Conservation (phyloP, 64 coral and sea anemone genomes). For the Montipora capricornis region DNA sequence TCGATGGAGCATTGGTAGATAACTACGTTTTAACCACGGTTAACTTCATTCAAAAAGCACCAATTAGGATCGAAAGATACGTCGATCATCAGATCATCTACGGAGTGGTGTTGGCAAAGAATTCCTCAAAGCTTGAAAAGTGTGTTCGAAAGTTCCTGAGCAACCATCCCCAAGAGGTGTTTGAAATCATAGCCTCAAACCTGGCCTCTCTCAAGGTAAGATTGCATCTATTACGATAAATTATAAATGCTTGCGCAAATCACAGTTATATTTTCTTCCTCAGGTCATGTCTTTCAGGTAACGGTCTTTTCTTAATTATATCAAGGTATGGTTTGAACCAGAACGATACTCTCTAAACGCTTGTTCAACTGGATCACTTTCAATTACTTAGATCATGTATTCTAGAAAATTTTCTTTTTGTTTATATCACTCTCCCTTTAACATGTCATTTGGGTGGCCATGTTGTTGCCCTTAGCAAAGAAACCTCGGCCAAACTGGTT, state of each 20-base stretch:
- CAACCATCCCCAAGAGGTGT: conserved; percentile 90
- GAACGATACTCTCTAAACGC: no score
- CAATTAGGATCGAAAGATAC: conserved; percentile 89
- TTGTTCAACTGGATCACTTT: no score
- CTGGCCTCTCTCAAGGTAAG: conserved; percentile 79
- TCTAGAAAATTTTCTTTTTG: no score
- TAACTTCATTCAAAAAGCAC: conserved; percentile 77
- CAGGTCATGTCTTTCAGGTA: no score
- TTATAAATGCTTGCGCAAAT: not conserved
- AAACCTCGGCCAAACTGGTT: no score
- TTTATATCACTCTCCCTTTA: no score
- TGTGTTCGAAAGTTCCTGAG: conserved; percentile 77
- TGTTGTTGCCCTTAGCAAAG: no score
- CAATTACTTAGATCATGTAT: no score
- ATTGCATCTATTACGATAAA: not conserved
- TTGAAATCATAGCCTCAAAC: conserved; percentile 81
- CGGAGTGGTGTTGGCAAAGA: conserved; percentile 68
- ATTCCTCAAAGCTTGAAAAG: conserved; percentile 71
- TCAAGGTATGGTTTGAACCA: no score
- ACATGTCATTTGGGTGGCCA: no score
- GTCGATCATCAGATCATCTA: conserved; percentile 85
- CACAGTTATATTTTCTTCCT: no score
- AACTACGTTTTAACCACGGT: conserved; percentile 81
- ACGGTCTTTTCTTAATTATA: no score
- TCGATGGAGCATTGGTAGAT: conserved; percentile 88